These are phyloP conservation scores for Carapus acus DNA, from an alignment of 2,797 vertebrate genomes.

Conservation along the genomic window DNA sequence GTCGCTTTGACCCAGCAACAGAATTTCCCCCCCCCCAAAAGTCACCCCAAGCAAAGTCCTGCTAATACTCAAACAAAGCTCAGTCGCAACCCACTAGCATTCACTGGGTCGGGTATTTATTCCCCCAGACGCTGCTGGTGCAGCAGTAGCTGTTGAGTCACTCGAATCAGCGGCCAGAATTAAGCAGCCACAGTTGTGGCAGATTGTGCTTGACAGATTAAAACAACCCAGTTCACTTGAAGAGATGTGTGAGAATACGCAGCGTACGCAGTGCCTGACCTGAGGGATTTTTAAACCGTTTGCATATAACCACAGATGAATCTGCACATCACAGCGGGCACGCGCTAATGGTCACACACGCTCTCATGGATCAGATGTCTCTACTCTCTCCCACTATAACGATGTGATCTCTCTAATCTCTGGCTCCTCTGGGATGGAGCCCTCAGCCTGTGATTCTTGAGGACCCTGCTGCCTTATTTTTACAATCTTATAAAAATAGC, in stretches of 20 bases:
- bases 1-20: conserved; percentile 30
- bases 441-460: conserved; percentile 59
- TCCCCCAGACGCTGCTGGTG: conserved; percentile 57
- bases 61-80: conserved; percentile 43
- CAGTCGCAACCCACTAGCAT: conserved; percentile 8
- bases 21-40: conserved; percentile 52
- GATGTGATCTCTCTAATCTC: conserved; percentile 58
- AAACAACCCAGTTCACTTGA: conserved; percentile 30
- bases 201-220: conserved; percentile 40
- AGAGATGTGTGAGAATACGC: conserved; percentile 20
- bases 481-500: conserved; percentile 60
- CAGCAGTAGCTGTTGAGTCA: conserved; percentile 43
- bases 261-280: conserved; percentile 30
- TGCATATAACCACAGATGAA: conserved; percentile 30
- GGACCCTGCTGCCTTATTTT: conserved; percentile 55
- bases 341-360: conserved; percentile 52
- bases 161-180: conserved; percentile 24
- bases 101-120: conserved; percentile 36
- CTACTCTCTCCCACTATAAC: conserved; percentile 54
- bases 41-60: conserved; percentile 35
- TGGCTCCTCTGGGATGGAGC: conserved; percentile 50
- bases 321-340: conserved; percentile 41
- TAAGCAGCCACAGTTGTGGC: conserved; percentile 32
- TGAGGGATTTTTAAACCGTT: conserved; percentile 43
- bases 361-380: conserved; percentile 46